Base-by-base conservation (phyloP, 2,888 invertebrate species). In the Panopea generosa region DNA sequence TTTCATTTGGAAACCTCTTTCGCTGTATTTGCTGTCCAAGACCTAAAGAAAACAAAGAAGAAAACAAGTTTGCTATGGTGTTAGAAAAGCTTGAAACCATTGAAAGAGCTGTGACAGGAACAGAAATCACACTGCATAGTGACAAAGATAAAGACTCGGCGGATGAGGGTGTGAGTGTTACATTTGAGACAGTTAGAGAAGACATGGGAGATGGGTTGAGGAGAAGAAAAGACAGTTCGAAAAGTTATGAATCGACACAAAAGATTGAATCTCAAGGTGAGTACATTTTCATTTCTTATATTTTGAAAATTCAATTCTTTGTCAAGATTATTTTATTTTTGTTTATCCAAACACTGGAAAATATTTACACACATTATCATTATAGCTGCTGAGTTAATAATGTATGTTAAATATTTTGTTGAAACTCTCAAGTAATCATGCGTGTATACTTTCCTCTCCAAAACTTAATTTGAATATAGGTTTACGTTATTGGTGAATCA, bases 1-100 rank as follows among this genome's bases (percentile, higher is more conserved):
- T 87, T 47, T 86, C 87, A 16, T 88, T 88, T 55, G 89, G 88
- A 40, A 87, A 90, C 59, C 80, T 89, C 4, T 88, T 87, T 74
- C 77, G 76, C 7, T 90, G 90, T 68, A 55, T 89, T 16, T 89
- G 89, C 47, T 89, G 90, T 73, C 89, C 88, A 0, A 85, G 61
- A 82, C 86, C 70, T 67, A 84, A 67, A 71, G 84, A 26, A 75
- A 71, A 84, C 60, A 50, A 60, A 9, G 66, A 65, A 18, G 84
- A 81, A 16, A 63, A 69, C n/a, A 83, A 81, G 53, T 86, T 86
- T 59, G 84, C 72, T 2, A 80, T 82, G 70, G 79, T 89, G 22
- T 56, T 87, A 26, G 83, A 82, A 33, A 85, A 84, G 52, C 77
- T 89, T 6, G 86, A 86, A 66, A 59, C 22, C 7, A 75, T 84